Evolutionary conservation across 2,113 vertebrate genomes (phyloP).

Genomic region (Neomonachus schauinslandi): DNA sequence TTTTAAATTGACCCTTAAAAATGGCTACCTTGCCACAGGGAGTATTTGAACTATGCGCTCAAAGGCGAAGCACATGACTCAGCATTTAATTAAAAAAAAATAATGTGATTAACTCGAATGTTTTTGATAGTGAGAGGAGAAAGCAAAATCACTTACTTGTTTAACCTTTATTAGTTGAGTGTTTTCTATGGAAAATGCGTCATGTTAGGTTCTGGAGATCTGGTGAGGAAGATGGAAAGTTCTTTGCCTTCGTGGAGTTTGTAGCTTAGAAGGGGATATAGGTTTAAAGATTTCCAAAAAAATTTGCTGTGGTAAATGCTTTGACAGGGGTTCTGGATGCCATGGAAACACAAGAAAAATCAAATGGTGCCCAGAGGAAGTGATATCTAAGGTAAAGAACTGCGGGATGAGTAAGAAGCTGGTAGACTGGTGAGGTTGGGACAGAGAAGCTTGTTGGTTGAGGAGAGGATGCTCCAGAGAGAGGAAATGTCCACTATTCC

Average conservation of each 20-base stretch:
- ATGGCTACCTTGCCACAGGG: slow-evolving; percentile 19
- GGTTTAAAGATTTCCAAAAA: neutral
- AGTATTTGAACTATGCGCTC: slow-evolving; percentile 68
- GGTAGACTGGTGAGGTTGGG: neutral
- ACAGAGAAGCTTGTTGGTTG: neutral
- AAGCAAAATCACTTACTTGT: neutral
- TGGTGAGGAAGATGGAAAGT: neutral
- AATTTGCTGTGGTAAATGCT: neutral
- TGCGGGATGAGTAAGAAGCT: neutral
- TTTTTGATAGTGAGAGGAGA: neutral
- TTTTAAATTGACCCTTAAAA: slow-evolving; percentile 69
- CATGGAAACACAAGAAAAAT: neutral
- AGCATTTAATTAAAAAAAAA: neutral
- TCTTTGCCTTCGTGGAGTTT: neutral
- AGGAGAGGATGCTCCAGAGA: neutral
- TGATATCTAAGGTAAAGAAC: neutral
- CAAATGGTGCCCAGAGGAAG: neutral
- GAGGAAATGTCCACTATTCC: neutral
- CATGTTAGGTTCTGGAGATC: neutral
- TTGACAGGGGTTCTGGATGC: neutral
- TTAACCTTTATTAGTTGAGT: neutral
- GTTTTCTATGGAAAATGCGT: neutral
- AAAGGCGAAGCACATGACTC: slow-evolving; percentile 65
- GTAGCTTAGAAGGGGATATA: neutral
- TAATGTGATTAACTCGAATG: neutral